Percentiles rank a stretch among this genome's conserved stretches.
These are phyloP conservation scores for Melinaea menophilus DNA, from an alignment of 2,888 invertebrate species.

Conservation along the genomic window DNA sequence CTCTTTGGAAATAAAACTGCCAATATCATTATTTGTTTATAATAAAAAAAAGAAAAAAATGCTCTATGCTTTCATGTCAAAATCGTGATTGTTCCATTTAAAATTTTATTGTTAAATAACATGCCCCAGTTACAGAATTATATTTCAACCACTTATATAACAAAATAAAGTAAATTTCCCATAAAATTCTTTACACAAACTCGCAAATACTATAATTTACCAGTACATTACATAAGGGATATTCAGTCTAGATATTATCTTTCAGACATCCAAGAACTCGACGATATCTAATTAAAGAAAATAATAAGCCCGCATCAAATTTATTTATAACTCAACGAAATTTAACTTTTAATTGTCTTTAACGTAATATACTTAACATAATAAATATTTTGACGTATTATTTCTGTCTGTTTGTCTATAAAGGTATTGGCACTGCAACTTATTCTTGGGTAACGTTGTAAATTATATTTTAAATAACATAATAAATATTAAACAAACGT, in stretches of 20 bases:
- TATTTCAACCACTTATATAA: conserved; percentile 43
- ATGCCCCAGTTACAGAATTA: conserved; percentile 45
- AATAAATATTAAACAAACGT: conserved; percentile 24
- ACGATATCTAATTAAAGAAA: conserved; percentile 54
- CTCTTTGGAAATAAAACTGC: conserved; percentile 20
- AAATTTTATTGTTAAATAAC: conserved; percentile 47
- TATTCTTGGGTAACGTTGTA: conserved; percentile 24
- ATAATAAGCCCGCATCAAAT: conserved; percentile 46
- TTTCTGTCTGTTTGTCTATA: conserved; percentile 36
- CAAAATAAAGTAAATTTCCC: conserved; percentile 34
- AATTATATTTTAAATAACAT: background rate
- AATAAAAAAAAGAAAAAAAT: conserved; percentile 6
- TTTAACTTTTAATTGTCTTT: conserved; percentile 58
- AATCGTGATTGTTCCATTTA: conserved; percentile 22
- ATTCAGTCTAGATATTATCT: conserved; percentile 75
- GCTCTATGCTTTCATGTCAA: background rate
- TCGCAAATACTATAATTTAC: conserved; percentile 37
- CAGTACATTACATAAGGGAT: conserved; percentile 43
- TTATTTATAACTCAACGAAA: conserved; percentile 55
- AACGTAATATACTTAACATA: conserved; percentile 40
- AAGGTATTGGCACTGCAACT: conserved; percentile 28
- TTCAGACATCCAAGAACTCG: conserved; percentile 65
- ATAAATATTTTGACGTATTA: conserved; percentile 16
- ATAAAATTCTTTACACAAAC: conserved; percentile 18
- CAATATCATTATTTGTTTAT: background rate